Conservation (phyloP, 2,797 vertebrate genomes). For the Sebastes taczanowskii region DNA sequence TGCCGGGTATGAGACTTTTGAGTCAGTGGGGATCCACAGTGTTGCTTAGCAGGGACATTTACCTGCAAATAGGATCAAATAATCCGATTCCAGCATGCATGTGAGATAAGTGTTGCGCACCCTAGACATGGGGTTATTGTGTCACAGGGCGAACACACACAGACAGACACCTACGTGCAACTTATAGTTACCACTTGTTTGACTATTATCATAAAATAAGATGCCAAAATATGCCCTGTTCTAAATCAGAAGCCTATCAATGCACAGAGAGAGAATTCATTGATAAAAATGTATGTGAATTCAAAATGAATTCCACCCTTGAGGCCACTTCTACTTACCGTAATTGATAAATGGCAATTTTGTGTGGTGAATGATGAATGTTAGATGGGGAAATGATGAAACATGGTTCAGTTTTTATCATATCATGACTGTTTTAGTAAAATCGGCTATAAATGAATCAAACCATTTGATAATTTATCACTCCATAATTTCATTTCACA, state of each 20-base stretch:
- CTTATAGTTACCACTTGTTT: neutral
- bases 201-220: neutral
- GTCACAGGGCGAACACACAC: neutral
- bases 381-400: too few relatives aligned
- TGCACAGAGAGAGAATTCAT: neutral
- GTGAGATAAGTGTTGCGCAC: neutral
- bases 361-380: too few relatives aligned
- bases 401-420: too few relatives aligned
- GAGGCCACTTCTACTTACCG: too few relatives aligned
- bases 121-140: neutral
- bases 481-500: too few relatives aligned
- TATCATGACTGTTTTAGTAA: accelerated
- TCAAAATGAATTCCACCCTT: too few relatives aligned
- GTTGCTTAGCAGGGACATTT: neutral
- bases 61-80: neutral
- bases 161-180: neutral
- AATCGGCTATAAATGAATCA: too few relatives aligned
- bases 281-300: too few relatives aligned
- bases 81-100: neutral
- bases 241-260: neutral
- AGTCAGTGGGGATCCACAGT: neutral
- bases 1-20: neutral
- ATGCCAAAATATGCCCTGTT: neutral
- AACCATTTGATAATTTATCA: too few relatives aligned
- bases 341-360: too few relatives aligned